Conservation (phyloP, 2,797 vertebrate genomes). For the Sciaenops ocellatus region DNA sequence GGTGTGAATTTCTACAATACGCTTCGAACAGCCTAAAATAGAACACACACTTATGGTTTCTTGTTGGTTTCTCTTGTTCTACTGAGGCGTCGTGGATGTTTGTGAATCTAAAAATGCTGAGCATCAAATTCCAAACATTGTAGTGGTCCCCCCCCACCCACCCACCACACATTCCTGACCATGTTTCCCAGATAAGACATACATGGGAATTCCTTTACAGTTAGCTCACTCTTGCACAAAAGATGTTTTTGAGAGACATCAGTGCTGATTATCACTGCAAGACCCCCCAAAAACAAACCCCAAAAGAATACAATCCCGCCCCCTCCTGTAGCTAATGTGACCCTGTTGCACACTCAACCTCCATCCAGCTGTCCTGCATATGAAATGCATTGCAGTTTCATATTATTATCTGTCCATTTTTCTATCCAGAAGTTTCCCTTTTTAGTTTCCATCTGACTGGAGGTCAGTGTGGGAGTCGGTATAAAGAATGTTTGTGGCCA, state of each 20-base stretch:
- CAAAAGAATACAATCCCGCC: background rate
- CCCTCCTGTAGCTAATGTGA: background rate
- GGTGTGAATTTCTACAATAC: background rate
- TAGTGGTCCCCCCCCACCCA: background rate
- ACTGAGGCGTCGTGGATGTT: background rate
- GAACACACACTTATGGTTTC: background rate
- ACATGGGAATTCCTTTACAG: slow-evolving; percentile 33
- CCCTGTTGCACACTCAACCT: background rate
- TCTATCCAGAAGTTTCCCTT: slow-evolving; percentile 46
- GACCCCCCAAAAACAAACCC: background rate
- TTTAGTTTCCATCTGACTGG: slow-evolving; percentile 39
- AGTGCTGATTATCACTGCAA: slow-evolving; percentile 1
- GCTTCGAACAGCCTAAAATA: too few relatives aligned
- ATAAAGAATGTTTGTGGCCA: slow-evolving; percentile 68
- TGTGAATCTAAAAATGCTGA: slow-evolving; percentile 31
- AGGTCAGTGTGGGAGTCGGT: slow-evolving; percentile 74
- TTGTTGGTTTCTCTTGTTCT: background rate
- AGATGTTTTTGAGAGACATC: slow-evolving; percentile 24
- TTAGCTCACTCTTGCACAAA: slow-evolving; percentile 24
- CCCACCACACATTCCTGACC: slow-evolving; percentile 28
- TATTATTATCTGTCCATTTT: slow-evolving; percentile 48
- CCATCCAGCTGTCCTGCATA: slow-evolving; percentile 17
- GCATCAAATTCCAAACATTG: slow-evolving; percentile 51
- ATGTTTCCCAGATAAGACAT: slow-evolving; percentile 35
- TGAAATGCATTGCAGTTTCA: slow-evolving; percentile 19